A percentile compares a stretch with the other conserved stretches of the same genome.
Conservation (phyloP, 2,113 vertebrate species). For the Sceloporus tristichus region DNA sequence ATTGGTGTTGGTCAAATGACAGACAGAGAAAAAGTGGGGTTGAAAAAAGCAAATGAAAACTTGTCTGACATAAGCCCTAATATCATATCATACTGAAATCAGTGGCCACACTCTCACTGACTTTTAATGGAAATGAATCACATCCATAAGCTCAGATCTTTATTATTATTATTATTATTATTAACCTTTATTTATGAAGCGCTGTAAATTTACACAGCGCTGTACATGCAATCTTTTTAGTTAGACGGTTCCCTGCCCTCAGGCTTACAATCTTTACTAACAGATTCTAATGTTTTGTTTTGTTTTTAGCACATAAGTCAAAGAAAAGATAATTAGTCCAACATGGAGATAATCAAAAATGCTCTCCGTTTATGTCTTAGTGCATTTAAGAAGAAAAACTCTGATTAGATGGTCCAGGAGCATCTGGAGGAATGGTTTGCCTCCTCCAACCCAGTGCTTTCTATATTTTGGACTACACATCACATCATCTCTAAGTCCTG, state of each 20-base stretch:
- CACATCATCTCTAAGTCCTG: background rate
- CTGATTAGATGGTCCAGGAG: background rate
- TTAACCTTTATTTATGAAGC: no score
- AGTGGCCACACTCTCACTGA: constrained; percentile 8
- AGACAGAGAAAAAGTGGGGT: background rate
- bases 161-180: no score
- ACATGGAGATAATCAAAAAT: background rate
- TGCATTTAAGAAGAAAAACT: background rate
- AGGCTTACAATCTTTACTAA: constrained; percentile 26
- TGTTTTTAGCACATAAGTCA: constrained; percentile 18
- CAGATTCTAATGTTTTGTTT: background rate
- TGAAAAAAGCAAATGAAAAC: background rate
- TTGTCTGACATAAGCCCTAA: background rate
- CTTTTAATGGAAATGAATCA: constrained; percentile 18
- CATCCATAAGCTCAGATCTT: background rate
- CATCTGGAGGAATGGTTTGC: background rate
- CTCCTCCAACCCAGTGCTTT: background rate
- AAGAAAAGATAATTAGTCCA: constrained; percentile 14
- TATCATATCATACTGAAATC: constrained; percentile 6
- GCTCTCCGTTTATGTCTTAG: background rate
- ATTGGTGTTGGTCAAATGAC: background rate
- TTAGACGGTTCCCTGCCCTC: no score
- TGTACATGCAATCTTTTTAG: no score
- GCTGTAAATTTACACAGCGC: no score
- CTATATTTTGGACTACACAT: background rate